A percentile compares a stretch with the other conserved stretches of the same genome.
Conservation (phyloP, 1,140 invertebrate species). For the Steinernema feltiae region DNA sequence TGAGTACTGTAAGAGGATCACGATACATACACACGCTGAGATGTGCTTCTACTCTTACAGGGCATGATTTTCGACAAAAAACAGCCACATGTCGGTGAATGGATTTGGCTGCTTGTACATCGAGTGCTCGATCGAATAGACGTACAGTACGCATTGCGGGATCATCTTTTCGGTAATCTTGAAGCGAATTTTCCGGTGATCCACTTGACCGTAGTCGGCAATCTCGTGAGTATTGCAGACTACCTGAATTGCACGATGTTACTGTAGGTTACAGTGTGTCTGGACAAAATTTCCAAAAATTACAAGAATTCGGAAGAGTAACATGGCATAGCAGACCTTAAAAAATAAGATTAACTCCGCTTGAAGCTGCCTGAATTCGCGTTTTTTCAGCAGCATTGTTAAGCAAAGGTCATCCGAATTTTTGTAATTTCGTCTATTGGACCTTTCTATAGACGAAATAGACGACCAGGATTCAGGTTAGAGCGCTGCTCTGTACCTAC, state of each 20-base stretch:
- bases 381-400: too few relatives aligned
- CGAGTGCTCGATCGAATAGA: too few relatives aligned
- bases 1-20: neutral
- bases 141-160: constrained; percentile 21
- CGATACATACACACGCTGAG: neutral
- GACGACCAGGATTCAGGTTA: neutral
- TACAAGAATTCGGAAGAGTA: too few relatives aligned
- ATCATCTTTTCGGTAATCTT: constrained; percentile 1
- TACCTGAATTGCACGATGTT: too few relatives aligned
- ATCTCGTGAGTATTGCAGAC: neutral
- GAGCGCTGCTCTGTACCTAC: neutral
- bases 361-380: too few relatives aligned
- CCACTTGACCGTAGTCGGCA: constrained; percentile 12
- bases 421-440: too few relatives aligned
- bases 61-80: constrained; percentile 26
- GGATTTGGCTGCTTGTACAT: neutral
- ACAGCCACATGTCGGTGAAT: constrained; percentile 19
- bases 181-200: constrained; percentile 5
- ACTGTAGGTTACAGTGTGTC: too few relatives aligned
- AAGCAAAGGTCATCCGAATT: too few relatives aligned
- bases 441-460: too few relatives aligned
- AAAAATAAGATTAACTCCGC: too few relatives aligned
- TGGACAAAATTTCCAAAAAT: too few relatives aligned
- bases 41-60: constrained; percentile 7
- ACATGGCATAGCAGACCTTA: too few relatives aligned